Evolutionary conservation across 1,140 invertebrate genomes (phyloP).

Genomic region (Achroia grisella): DNA sequence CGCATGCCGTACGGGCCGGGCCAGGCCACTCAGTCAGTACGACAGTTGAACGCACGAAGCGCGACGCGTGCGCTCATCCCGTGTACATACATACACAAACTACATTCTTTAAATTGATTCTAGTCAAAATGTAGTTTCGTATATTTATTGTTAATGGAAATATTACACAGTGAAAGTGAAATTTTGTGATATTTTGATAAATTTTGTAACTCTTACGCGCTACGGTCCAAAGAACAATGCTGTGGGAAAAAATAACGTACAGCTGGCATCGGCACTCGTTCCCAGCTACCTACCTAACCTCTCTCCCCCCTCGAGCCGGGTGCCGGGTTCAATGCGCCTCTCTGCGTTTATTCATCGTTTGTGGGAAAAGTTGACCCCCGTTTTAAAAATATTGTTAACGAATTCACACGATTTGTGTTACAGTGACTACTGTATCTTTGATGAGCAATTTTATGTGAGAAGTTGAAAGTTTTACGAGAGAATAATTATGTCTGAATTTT

Average conservation of each 20-base stretch:
- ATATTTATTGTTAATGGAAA: conserved; percentile 12
- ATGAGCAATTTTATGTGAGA: conserved; percentile 12
- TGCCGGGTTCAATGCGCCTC: conserved; percentile 71
- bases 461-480: too few relatives aligned
- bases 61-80: conserved; percentile 57
- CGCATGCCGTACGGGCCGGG: conserved; percentile 33
- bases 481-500: too few relatives aligned
- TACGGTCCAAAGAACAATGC: conserved; percentile 72
- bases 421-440: conserved; percentile 50
- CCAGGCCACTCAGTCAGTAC: too few relatives aligned
- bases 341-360: conserved; percentile 71
- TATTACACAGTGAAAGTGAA: conserved; percentile 23
- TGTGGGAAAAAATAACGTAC: conserved; percentile 74
- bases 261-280: conserved; percentile 71
- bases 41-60: conserved; percentile 55
- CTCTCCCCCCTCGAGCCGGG: conserved; percentile 61
- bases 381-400: conserved; percentile 70
- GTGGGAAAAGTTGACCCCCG: conserved; percentile 72
- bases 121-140: conserved; percentile 54
- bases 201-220: conserved; percentile 40
- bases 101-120: conserved; percentile 39
- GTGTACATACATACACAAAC: conserved; percentile 20
- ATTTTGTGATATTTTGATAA: conserved; percentile 36
- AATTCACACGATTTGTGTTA: conserved; percentile 63
- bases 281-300: conserved; percentile 67